Percentiles rank a stretch among this genome's conserved stretches.
Evolutionary conservation across 2,113 vertebrate species (phyloP).

Genomic region (Pavo muticus): DNA sequence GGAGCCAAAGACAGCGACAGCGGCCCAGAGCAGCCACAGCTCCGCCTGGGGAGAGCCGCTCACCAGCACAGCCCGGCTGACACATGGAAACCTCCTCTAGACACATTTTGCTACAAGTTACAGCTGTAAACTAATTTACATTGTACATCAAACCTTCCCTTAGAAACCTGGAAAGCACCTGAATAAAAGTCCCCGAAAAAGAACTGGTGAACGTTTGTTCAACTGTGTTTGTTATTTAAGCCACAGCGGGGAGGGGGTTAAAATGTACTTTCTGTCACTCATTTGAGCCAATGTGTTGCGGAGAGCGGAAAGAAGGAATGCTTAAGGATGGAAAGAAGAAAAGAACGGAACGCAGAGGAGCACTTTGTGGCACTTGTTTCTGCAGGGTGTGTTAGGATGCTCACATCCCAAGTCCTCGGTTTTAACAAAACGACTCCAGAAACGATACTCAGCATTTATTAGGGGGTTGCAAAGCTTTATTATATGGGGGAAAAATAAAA

Average conservation of each 20-base stretch:
- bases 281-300: background rate
- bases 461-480: conserved; percentile 20
- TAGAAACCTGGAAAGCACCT: conserved; percentile 8
- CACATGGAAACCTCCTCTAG: background rate
- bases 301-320: background rate
- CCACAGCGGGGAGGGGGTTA: background rate
- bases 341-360: background rate
- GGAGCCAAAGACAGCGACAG: conserved; percentile 41
- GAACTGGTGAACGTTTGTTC: background rate
- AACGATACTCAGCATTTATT: background rate
- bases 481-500: background rate
- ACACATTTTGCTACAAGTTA: background rate
- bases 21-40: conserved; percentile 45
- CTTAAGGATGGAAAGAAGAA: background rate
- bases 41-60: conserved; percentile 48
- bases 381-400: background rate
- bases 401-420: background rate
- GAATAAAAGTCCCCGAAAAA: background rate
- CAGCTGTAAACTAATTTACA: background rate
- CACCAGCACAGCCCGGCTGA: background rate
- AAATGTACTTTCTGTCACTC: conserved; percentile 5
- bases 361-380: background rate
- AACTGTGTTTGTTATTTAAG: conserved; percentile 17
- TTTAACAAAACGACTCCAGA: conserved; percentile 18
- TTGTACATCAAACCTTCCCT: background rate